phyloP scores from a whole-genome alignment of 2,888 invertebrate species.

The Melinaea menophilus region DNA sequence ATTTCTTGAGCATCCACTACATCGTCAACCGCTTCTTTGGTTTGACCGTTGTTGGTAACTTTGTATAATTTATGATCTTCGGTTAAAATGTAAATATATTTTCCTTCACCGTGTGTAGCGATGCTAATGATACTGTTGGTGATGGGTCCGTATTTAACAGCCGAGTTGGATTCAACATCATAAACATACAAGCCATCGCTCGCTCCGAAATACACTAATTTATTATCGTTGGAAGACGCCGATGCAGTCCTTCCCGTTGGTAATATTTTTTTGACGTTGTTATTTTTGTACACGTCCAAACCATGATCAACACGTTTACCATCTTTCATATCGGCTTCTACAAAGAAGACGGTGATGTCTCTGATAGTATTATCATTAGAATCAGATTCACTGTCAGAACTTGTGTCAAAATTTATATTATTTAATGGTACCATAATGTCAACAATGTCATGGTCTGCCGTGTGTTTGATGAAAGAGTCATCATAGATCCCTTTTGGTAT shows the following conservation, averaged over 20 bases:
- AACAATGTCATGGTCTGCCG: conserved; percentile 34
- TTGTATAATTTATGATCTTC: conserved; percentile 50
- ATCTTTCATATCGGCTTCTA: conserved; percentile 35
- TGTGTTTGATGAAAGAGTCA: conserved; percentile 16
- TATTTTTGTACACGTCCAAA: conserved; percentile 39
- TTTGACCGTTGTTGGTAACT: conserved; percentile 51
- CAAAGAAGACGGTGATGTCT: conserved; percentile 32
- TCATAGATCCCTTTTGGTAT: not conserved
- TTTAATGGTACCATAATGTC: conserved; percentile 35
- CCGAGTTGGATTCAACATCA: conserved; percentile 31
- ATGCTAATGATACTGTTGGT: conserved; percentile 37
- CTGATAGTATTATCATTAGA: conserved; percentile 21
- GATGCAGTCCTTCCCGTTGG: conserved; percentile 46
- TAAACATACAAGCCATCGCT: conserved; percentile 50
- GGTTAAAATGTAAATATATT: conserved; percentile 51
- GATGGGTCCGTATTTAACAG: conserved; percentile 37
- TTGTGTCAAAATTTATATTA: conserved; percentile 28
- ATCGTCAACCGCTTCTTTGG: conserved; percentile 45
- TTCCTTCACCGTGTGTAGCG: conserved; percentile 30
- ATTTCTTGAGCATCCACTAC: conserved; percentile 51
- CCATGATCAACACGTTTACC: conserved; percentile 37
- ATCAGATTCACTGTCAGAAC: conserved; percentile 11
- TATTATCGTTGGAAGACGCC: conserved; percentile 40
- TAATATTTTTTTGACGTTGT: conserved; percentile 39
- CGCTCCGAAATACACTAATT: conserved; percentile 47